Conservation (phyloP, 1,140 invertebrate genomes). For the Lordiphosa collinella region DNA sequence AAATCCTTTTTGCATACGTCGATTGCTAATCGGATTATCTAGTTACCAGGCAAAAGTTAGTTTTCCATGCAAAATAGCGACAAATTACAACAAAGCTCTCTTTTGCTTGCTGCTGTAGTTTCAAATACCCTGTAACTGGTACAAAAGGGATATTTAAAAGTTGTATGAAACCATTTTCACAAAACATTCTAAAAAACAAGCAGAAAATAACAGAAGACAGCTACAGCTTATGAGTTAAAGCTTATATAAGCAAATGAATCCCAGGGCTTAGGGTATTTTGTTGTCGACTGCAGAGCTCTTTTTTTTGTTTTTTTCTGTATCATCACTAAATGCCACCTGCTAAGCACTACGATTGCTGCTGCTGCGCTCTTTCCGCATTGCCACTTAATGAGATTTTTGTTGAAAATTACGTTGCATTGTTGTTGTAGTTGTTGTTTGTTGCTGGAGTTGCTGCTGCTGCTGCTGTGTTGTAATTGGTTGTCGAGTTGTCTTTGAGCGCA, state of each 20-base stretch:
- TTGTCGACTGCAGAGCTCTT: background rate
- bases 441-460: background rate
- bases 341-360: slow-evolving; percentile 5
- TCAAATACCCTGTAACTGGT: too few relatives aligned
- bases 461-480: slow-evolving; percentile 49
- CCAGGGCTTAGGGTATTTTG: too few relatives aligned
- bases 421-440: slow-evolving; percentile 20
- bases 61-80: slow-evolving; percentile 58
- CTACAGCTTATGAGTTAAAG: too few relatives aligned
- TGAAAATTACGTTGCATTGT: slow-evolving; percentile 50
- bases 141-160: too few relatives aligned
- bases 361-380: slow-evolving; percentile 7
- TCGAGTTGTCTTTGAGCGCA: slow-evolving; percentile 57
- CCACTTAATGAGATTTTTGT: slow-evolving; percentile 74
- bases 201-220: too few relatives aligned
- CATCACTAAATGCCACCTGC: slow-evolving; percentile 15
- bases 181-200: too few relatives aligned
- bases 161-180: too few relatives aligned
- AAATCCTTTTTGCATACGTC: slow-evolving; percentile 21
- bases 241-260: too few relatives aligned
- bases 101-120: too few relatives aligned
- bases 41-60: slow-evolving; percentile 22
- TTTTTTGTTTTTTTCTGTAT: slow-evolving; percentile 10
- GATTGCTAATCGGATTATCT: slow-evolving; percentile 55
- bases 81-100: slow-evolving; percentile 50